A percentile compares a stretch with the other conserved stretches of the same genome.
These are phyloP conservation scores for Anthrax anthrax DNA, from an alignment of 2,888 invertebrate genomes.

Conservation along the genomic window DNA sequence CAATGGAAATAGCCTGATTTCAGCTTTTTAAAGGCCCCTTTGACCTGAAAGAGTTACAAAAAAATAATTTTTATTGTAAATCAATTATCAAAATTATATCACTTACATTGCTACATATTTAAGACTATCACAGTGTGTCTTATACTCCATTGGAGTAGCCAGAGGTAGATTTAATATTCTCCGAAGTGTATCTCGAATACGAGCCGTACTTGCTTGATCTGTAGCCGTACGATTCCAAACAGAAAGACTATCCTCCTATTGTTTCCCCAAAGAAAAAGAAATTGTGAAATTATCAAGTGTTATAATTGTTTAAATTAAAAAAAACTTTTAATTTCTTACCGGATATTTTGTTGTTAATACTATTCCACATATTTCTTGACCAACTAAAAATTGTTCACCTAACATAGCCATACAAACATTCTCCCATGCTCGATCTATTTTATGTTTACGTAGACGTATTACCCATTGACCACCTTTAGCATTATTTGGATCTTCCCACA, in stretches of 20 bases:
- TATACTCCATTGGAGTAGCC: slow-evolving; percentile 90
- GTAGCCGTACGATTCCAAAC: slow-evolving; percentile 94
- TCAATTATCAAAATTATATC: not conserved
- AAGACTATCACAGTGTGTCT: slow-evolving; percentile 65
- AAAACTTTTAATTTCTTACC: slow-evolving; percentile 21
- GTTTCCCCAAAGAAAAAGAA: too few relatives aligned
- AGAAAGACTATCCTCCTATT: slow-evolving; percentile 91
- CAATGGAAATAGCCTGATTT: slow-evolving; percentile 27
- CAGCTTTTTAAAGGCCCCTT: slow-evolving; percentile 34
- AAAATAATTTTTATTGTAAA: not conserved
- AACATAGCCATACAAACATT: slow-evolving; percentile 96
- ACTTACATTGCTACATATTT: slow-evolving; percentile 45
- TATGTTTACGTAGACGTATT: slow-evolving; percentile 81
- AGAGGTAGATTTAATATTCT: slow-evolving; percentile 89
- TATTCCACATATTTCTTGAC: slow-evolving; percentile 95
- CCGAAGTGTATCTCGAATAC: slow-evolving; percentile 89
- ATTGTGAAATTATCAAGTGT: too few relatives aligned
- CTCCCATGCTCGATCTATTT: slow-evolving; percentile 96
- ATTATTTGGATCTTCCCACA: slow-evolving; percentile 99
- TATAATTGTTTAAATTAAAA: not conserved
- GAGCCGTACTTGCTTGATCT: slow-evolving; percentile 72
- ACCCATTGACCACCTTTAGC: slow-evolving; percentile 98
- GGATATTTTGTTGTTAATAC: slow-evolving; percentile 88
- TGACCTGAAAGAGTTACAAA: slow-evolving; percentile 23
- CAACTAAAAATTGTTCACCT: slow-evolving; percentile 98